A percentile compares a stretch with the other conserved stretches of the same genome.
Conservation (phyloP, 1,140 invertebrate genomes). For the Ips typographus region DNA sequence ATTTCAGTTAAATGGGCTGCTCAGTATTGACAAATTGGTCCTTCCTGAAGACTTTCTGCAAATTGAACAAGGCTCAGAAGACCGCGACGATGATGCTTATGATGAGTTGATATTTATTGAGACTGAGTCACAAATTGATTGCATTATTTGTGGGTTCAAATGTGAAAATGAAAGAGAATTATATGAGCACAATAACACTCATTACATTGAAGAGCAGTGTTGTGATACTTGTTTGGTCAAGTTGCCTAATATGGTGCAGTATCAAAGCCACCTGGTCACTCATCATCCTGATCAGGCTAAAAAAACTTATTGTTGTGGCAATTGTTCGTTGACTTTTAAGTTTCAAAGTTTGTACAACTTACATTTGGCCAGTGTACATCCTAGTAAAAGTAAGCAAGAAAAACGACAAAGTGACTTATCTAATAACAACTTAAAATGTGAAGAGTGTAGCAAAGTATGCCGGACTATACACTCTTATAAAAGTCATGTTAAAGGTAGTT, state of each 20-base stretch:
- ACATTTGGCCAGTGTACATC: slow-evolving; percentile 19
- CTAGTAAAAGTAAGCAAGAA: slow-evolving; percentile 4
- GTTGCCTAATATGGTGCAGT: slow-evolving; percentile 22
- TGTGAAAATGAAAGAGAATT: slow-evolving; percentile 19
- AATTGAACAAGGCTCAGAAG: not conserved
- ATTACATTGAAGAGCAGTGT: slow-evolving; percentile 26
- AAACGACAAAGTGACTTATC: slow-evolving; percentile 4
- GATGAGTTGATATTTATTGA: slow-evolving; percentile 23
- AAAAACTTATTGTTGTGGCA: slow-evolving; percentile 21
- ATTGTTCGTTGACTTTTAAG: slow-evolving; percentile 14
- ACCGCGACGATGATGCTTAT: slow-evolving; percentile 9
- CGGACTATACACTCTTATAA: not conserved
- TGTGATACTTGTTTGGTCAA: slow-evolving; percentile 18
- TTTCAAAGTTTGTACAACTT: slow-evolving; percentile 27
- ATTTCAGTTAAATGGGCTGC: slow-evolving; percentile 12
- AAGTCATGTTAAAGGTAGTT: slow-evolving; percentile 26
- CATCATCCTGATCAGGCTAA: slow-evolving; percentile 18
- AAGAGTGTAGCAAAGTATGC: slow-evolving; percentile 25
- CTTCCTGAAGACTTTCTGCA: not conserved
- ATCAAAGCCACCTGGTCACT: slow-evolving; percentile 19
- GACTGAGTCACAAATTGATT: slow-evolving; percentile 5
- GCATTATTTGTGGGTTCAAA: slow-evolving; percentile 25
- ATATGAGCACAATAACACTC: slow-evolving; percentile 23
- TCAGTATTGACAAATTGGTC: slow-evolving; percentile 1
- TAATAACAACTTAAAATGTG: slow-evolving; percentile 17